Evolutionary conservation across 2,113 vertebrate genomes (phyloP).

Genomic region (Paraplagusia blochii): DNA sequence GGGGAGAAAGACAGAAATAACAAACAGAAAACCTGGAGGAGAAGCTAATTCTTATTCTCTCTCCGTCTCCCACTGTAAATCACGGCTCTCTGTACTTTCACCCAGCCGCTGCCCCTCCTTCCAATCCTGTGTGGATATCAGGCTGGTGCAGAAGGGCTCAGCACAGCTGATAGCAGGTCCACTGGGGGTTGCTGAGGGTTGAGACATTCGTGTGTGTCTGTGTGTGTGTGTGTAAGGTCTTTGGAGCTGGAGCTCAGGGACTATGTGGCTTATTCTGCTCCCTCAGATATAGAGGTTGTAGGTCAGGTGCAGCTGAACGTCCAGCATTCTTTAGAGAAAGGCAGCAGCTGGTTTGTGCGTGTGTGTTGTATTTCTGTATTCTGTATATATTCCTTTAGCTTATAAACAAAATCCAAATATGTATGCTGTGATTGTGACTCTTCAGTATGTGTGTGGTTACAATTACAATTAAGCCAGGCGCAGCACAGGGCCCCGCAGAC

Average conservation of each 20-base stretch:
- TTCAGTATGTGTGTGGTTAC: constrained; percentile 6
- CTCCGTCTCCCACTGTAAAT: constrained; percentile 62
- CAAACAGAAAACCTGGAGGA: constrained; percentile 53
- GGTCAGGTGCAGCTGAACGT: constrained; percentile 46
- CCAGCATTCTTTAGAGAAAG: constrained; percentile 16
- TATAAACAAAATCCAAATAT: constrained; percentile 11
- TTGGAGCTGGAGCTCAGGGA: constrained; percentile 54
- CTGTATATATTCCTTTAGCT: not conserved
- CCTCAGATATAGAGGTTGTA: constrained; percentile 66
- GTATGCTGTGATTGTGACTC: constrained; percentile 19
- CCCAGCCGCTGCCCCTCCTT: constrained; percentile 56
- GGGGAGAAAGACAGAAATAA: constrained; percentile 40
- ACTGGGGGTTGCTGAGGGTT: constrained; percentile 58
- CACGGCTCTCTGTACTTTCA: constrained; percentile 55
- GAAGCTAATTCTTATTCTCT: constrained; percentile 46
- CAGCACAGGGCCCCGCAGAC: constrained; percentile 25
- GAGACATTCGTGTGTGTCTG: constrained; percentile 43
- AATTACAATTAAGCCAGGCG: not conserved
- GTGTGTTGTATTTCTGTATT: constrained; percentile 6
- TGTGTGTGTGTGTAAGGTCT: constrained; percentile 15
- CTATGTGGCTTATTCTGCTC: constrained; percentile 64
- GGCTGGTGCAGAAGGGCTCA: constrained; percentile 71
- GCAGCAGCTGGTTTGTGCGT: constrained; percentile 13
- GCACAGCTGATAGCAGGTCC: constrained; percentile 73
- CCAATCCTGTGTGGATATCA: constrained; percentile 69